These are phyloP conservation scores for Hydroisotoma schaefferi DNA, from an alignment of 2,888 invertebrate species.

Conservation along the genomic window DNA sequence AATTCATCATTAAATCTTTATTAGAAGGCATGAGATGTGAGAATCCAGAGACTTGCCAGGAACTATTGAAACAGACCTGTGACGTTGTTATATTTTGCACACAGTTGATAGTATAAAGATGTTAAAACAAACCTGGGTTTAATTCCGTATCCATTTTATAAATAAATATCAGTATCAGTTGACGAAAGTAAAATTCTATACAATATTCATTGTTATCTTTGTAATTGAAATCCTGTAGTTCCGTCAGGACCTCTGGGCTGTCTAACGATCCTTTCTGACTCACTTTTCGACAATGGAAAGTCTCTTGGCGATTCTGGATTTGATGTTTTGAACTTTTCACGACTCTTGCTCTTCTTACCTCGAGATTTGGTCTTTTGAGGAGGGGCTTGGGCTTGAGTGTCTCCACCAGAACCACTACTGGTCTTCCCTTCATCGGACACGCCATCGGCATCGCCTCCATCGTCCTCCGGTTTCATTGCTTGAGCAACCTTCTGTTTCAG, in stretches of 20 bases:
- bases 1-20: no score
- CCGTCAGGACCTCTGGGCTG: conserved; percentile 38
- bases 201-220: not conserved
- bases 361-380: not conserved
- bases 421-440: not conserved
- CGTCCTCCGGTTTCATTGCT: conserved; percentile 21
- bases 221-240: conserved; percentile 20
- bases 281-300: conserved; percentile 33
- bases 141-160: no score
- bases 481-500: conserved; percentile 40
- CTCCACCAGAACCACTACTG: conserved; percentile 2
- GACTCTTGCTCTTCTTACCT: not conserved
- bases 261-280: conserved; percentile 32
- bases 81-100: no score
- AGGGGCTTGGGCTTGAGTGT: not conserved
- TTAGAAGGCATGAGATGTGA: no score
- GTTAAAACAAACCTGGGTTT: no score
- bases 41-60: no score
- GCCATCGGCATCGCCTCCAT: not conserved
- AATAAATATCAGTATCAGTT: not conserved
- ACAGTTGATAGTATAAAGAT: no score
- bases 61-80: no score
- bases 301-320: conserved; percentile 29
- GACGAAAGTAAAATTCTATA: not conserved
- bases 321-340: conserved; percentile 30